A percentile compares a stretch with the other conserved stretches of the same genome.
Conservation (phyloP, 2,113 vertebrate genomes). For the Pteronura brasiliensis region DNA sequence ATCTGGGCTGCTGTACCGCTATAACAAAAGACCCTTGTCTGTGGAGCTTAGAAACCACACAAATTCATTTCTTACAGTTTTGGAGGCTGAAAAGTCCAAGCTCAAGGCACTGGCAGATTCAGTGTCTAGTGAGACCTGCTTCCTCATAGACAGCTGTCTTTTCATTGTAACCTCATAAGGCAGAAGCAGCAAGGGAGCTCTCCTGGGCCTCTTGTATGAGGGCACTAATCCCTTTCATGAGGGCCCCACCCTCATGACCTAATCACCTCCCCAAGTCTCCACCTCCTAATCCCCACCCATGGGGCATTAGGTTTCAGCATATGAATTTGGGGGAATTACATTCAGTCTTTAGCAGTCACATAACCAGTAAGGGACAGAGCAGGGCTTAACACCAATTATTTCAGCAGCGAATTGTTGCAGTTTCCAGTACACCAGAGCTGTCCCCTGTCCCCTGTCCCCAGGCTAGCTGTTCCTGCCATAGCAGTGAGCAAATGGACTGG, state of each 20-base stretch:
- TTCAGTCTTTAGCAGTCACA: not conserved
- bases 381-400: not conserved
- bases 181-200: not conserved
- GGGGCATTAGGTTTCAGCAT: not conserved
- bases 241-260: not conserved
- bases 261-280: not conserved
- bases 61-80: not conserved
- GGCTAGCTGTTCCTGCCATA: fast-evolving
- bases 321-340: not conserved
- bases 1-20: not conserved
- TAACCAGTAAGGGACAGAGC: not conserved
- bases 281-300: not conserved
- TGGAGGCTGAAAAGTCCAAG: not conserved
- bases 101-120: not conserved
- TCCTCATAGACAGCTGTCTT: not conserved
- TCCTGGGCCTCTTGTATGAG: no score
- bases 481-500: not conserved
- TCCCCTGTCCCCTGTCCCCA: not conserved
- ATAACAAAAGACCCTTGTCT: not conserved
- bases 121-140: not conserved
- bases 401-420: not conserved
- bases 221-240: not conserved
- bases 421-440: not conserved
- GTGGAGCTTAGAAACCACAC: not conserved
- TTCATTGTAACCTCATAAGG: not conserved